Evolutionary conservation across 2,113 vertebrate genomes (phyloP), one percentile per base, ranked within the genome.

Genomic region (Amazona vittata): DNA sequence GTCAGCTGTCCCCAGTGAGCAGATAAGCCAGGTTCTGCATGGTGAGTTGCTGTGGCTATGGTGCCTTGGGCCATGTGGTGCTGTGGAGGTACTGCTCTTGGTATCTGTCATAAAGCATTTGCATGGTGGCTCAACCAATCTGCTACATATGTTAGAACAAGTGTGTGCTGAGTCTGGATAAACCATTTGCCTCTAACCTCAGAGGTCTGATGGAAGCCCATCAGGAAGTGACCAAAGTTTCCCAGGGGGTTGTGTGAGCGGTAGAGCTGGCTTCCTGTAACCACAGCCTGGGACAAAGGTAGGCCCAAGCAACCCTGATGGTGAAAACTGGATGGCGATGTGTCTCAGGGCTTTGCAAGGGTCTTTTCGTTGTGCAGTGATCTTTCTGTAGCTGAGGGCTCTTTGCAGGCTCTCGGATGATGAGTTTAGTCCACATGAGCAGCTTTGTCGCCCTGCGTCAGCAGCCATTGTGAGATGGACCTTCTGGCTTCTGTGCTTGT

Each of bases 11-110:
- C 46, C 57, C 35, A 68, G 1, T 1, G 5, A 77, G 47, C 33
- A 81, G 70, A 73, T 46, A 44, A 86, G 17, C n/a, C 2, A 4
- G 17, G 25, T 89, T 77, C 49, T 74, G 65, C 15, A 16, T 0
- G 1, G 31, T 63, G 60, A 64, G 35, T 44, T 64, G 39, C 3
- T 86, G 70, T 63, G 43, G 47, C 28, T 39, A 11, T 0, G 0
- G 37, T 44, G 57, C 63, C 68, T 65, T 4, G 6, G 68, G 73
- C 68, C 2, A 0, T 29, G 5, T 1, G 1, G 37, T 46, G 50
- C 44, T 0, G 0, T 19, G 39, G 29, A 65, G 41, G 11, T 69
- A 8, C 44, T 3, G 19, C 46, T 47, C 1, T 1, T 53, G 55
- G n/a, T 52, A 12, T 70, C 21, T 60, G 31, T 55, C 39, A 37